Evolutionary conservation across 2,113 vertebrate genomes (phyloP).

Genomic region (Zosterops hypoxanthus): DNA sequence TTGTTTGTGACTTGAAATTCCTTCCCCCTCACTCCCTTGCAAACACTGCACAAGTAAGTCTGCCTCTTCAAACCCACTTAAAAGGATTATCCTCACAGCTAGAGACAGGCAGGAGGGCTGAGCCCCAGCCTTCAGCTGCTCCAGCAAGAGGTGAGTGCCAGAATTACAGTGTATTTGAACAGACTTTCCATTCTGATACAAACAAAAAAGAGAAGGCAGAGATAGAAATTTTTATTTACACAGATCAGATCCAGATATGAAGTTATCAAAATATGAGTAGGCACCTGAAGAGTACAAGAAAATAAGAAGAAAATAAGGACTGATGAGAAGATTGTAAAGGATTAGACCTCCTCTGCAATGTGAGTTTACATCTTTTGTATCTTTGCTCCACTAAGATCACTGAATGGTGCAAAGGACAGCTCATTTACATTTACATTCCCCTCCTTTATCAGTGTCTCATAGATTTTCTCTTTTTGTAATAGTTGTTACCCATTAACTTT

Average conservation of each 20-base stretch:
- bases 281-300: not conserved
- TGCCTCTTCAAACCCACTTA: not conserved
- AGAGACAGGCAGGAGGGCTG: not conserved
- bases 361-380: not conserved
- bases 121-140: not conserved
- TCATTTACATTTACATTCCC: not conserved
- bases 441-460: not conserved
- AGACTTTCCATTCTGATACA: not conserved
- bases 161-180: not conserved
- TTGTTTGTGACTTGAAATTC: not conserved
- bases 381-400: not conserved
- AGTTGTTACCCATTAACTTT: not conserved
- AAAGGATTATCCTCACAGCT: not conserved
- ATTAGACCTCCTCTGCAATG: not conserved
- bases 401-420: not conserved
- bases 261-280: not conserved
- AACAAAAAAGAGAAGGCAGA: not conserved
- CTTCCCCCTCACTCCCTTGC: not conserved
- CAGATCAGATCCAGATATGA: not conserved
- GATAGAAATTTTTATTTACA: not conserved
- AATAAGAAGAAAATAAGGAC: not conserved
- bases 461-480: not conserved
- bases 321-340: not conserved
- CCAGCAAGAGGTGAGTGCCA: not conserved
- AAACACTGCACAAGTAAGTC: not conserved